A percentile compares a stretch with the other conserved stretches of the same genome.
phyloP scores from a whole-genome alignment of 2,113 vertebrate genomes.

The Oreochromis aureus region DNA sequence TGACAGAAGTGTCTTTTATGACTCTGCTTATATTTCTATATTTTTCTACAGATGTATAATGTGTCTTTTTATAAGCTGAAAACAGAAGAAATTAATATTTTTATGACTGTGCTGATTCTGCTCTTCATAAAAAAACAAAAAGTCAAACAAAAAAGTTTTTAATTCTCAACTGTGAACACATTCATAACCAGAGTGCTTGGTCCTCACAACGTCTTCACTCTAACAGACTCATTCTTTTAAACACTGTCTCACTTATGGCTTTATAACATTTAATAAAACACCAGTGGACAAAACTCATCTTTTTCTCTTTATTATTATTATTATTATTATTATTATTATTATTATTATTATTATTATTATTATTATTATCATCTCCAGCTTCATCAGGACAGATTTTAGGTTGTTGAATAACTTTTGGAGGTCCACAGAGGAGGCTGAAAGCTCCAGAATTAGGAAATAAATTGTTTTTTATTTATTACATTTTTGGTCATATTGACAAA shows the following conservation, averaged over 20 bases:
- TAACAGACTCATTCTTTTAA: background rate
- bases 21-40: constrained; percentile 46
- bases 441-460: background rate
- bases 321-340: too few relatives aligned
- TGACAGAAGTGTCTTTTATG: constrained; percentile 1
- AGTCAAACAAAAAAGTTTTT: background rate
- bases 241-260: background rate
- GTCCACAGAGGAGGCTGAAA: background rate
- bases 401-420: background rate
- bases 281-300: background rate
- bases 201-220: background rate
- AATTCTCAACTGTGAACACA: background rate
- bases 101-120: background rate
- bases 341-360: background rate
- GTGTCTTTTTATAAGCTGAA: constrained; percentile 35
- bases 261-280: background rate
- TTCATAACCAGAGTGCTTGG: background rate
- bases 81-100: constrained; percentile 4
- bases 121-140: background rate
- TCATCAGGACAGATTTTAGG: background rate
- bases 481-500: background rate
- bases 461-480: background rate
- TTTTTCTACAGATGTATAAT: constrained; percentile 64
- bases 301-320: background rate
- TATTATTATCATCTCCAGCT: background rate